Base-by-base conservation (phyloP, 2,888 invertebrate genomes). In the Dicyrtoma fusca region DNA sequence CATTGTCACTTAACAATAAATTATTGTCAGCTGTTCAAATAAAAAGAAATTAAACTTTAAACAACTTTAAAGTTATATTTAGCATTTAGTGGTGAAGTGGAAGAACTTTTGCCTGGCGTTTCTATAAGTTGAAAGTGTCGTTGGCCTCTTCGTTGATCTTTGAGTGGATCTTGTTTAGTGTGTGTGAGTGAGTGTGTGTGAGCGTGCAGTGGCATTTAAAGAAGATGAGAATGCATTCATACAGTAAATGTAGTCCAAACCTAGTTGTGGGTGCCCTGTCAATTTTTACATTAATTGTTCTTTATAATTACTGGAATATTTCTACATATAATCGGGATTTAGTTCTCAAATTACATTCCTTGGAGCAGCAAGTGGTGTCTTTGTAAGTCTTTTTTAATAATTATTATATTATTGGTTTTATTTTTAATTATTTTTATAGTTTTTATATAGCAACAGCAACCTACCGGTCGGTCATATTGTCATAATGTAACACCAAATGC, bases 221-320 rank as follows among this genome's bases (percentile, higher is more conserved):
- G 17, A 68, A 47, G 74, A 80, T 80, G 80, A 80, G 80, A 74
- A 79, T 80, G 79, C 79, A 79, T 72, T 77, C 77, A 8, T 77
- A 75, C 64, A 78, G 80, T 21, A 80, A 80, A 72, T 80, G 78
- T 69, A 76, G 76, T 72, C 76, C 79, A 42, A 80, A 79, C 70
- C 62, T 80, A 53, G 74, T 78, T n/a, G 76, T 77, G 14, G 80
- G 78, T 57, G 79, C 79, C 42, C 73, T 80, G 51, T 61, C 75
- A 70, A 74, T 80, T 64, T 80, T 80, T 65, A 76, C 78, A 44
- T 2, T 80, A 42, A 75, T 80, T 23, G 76, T 80, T 10, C 59
- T 80, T 11, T 80, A 79, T 64, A 79, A 79, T 63, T 80, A 78
- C 69, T 80, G 80, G 80, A 78, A 75, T 55, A 69, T 80, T 49